Percentiles rank a stretch among this genome's conserved stretches.
Conservation (phyloP, 2,113 vertebrate species). For the Rhabdomys dilectus region DNA sequence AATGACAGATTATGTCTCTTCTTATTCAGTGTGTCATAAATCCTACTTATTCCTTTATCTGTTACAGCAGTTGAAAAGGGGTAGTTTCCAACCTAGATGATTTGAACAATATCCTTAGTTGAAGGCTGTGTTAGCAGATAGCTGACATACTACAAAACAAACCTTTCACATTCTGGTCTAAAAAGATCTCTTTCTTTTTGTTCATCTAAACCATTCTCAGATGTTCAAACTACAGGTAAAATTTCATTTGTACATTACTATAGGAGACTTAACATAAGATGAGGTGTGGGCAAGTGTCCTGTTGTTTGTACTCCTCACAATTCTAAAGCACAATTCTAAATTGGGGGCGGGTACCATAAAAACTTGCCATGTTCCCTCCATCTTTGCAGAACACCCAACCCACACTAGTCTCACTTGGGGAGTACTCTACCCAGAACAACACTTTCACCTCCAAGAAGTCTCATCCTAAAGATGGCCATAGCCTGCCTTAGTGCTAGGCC, state of each 20-base stretch:
- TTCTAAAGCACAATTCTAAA: constrained; percentile 31
- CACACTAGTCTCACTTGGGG: not conserved
- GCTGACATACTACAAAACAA: constrained; percentile 21
- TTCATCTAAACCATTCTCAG: constrained; percentile 29
- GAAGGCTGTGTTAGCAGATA: not conserved
- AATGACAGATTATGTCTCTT: constrained; percentile 5
- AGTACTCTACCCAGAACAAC: constrained; percentile 1
- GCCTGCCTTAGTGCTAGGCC: not conserved
- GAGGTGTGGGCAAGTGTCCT: constrained; percentile 3
- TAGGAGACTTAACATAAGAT: not conserved
- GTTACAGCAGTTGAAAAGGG: constrained; percentile 21
- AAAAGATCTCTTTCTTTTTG: not conserved
- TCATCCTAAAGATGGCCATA: not conserved
- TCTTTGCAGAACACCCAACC: not conserved
- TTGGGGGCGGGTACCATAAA: not conserved
- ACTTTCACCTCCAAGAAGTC: not conserved
- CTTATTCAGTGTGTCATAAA: not conserved
- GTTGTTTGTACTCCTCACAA: not conserved
- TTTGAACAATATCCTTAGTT: constrained; percentile 22
- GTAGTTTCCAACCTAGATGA: not conserved
- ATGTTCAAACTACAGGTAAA: constrained; percentile 28
- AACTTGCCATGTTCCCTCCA: not conserved
- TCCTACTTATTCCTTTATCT: constrained; percentile 12
- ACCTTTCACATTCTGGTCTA: not conserved
- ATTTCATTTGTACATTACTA: not conserved